Evolutionary conservation across 2,888 invertebrate species (phyloP).

Genomic region (Euspilapteryx auroguttella): DNA sequence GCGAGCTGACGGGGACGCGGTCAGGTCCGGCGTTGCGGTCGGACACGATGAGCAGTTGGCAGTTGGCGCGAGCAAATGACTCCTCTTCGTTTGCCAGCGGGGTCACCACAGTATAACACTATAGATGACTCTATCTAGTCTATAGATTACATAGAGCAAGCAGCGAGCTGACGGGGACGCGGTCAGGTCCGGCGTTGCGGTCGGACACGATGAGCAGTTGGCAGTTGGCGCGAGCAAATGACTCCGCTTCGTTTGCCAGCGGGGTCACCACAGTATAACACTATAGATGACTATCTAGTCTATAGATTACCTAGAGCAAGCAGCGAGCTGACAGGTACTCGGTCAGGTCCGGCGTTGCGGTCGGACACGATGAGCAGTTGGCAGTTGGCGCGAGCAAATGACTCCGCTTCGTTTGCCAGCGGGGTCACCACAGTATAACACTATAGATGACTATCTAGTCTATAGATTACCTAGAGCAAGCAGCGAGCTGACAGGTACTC

Average conservation of each 20-base stretch:
- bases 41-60: slow-evolving; percentile 78
- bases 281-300: too few relatives aligned
- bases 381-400: slow-evolving; percentile 76
- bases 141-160: slow-evolving; percentile 67
- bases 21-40: slow-evolving; percentile 1
- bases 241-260: slow-evolving; percentile 79
- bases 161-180: slow-evolving; percentile 76
- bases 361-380: slow-evolving; percentile 75
- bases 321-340: slow-evolving; percentile 76
- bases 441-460: too few relatives aligned
- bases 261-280: too few relatives aligned
- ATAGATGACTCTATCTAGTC: too few relatives aligned
- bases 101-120: too few relatives aligned
- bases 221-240: slow-evolving; percentile 76
- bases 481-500: slow-evolving; percentile 76
- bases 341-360: slow-evolving; percentile 7
- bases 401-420: slow-evolving; percentile 79
- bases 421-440: too few relatives aligned
- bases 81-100: slow-evolving; percentile 80
- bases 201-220: slow-evolving; percentile 75
- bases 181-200: slow-evolving; percentile 7
- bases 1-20: slow-evolving; percentile 73
- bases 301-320: slow-evolving; percentile 67
- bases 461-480: slow-evolving; percentile 67
- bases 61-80: slow-evolving; percentile 74